A percentile compares a stretch with the other conserved stretches of the same genome.
Evolutionary conservation across 2,113 vertebrate genomes (phyloP).

Genomic region (Himantopus leucocephalus): DNA sequence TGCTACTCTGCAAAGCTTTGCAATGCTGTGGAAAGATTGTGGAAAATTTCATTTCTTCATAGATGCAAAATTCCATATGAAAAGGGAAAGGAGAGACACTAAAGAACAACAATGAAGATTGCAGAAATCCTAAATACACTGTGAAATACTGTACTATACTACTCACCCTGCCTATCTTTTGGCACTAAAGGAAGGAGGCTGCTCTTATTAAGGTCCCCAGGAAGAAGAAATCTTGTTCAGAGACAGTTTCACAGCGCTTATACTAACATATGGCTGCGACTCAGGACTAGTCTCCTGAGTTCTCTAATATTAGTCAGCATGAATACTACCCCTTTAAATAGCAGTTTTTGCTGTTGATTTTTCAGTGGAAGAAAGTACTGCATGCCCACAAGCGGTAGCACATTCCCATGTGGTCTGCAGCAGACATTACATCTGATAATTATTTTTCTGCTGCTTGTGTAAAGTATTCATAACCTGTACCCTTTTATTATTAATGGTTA

Average conservation of each 20-base stretch:
- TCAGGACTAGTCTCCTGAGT: not conserved
- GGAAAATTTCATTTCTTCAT: not conserved
- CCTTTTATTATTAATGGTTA: not conserved
- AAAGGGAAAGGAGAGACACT: not conserved
- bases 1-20: not conserved
- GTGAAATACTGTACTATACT: not conserved
- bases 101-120: not conserved
- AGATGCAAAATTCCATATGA: not conserved
- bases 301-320: not conserved
- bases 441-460: not conserved
- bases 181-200: not conserved
- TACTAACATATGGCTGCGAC: rapidly evolving
- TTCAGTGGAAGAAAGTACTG: not conserved
- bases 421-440: not conserved
- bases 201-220: not conserved
- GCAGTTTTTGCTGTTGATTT: not conserved
- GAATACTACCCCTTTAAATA: not conserved
- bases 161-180: not conserved
- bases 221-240: not conserved
- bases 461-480: not conserved
- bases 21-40: not conserved
- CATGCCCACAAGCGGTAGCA: not conserved
- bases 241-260: not conserved
- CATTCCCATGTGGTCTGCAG: not conserved
- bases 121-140: not conserved